phyloP scores from a whole-genome alignment of 2,113 vertebrate genomes.

The Orycteropus afer region DNA sequence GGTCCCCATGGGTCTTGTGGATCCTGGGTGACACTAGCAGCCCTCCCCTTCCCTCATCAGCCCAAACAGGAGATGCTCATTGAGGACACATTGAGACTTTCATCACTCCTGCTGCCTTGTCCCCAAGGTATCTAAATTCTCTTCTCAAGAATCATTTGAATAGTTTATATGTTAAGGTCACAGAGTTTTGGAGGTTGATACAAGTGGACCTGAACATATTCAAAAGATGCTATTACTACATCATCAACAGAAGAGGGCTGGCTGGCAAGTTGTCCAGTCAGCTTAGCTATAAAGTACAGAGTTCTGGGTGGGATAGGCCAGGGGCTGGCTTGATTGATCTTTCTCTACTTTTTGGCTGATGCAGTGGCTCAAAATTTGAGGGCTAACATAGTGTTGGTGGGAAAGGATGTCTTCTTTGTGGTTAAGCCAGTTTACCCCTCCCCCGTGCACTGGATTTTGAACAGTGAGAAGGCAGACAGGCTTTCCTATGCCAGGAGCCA shows the following conservation, averaged over 20 bases:
- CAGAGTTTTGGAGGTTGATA: constrained; percentile 20
- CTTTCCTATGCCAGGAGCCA: constrained; percentile 63
- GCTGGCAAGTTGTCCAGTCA: neutral
- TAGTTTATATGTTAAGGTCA: neutral
- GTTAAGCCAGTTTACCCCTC: neutral
- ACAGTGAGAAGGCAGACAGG: constrained; percentile 51
- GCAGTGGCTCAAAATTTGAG: neutral
- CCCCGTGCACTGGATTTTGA: neutral
- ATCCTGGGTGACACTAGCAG: neutral
- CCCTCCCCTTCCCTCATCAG: neutral
- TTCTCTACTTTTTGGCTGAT: neutral
- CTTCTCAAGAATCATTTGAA: constrained; percentile 8
- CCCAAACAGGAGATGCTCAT: neutral
- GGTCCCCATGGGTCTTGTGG: neutral
- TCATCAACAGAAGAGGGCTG: neutral
- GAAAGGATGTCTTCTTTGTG: constrained; percentile 40
- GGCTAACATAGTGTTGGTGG: neutral
- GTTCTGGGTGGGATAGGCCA: neutral
- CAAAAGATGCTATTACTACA: neutral
- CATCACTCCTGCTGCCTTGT: neutral
- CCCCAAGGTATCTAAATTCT: neutral
- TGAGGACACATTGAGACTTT: neutral
- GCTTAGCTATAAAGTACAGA: neutral
- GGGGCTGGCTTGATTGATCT: neutral
- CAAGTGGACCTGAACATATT: neutral